Base-by-base conservation (phyloP, 2,797 vertebrate genomes). In the Hydrolagus colliei region DNA sequence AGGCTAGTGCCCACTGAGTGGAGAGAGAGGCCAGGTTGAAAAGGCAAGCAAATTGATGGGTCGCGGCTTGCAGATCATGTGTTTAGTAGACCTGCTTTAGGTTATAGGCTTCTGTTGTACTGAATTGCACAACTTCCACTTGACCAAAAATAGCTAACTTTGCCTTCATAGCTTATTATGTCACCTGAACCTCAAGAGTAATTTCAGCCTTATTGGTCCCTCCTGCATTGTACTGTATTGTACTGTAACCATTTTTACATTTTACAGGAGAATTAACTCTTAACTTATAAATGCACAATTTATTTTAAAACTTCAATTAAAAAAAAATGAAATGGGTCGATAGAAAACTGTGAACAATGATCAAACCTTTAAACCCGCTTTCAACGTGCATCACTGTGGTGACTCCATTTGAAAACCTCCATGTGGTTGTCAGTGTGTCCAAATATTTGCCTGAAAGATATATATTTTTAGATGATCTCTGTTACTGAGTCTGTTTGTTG, bases 381-480 rank as follows among this genome's bases (percentile, higher is more conserved):
- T 9, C 41, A 77, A 20, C 10, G 6, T 77, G 18, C 18, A 1
- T 5, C 14, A 32, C 41, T 76, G 59, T 20, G 16, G 52, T 63
- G 62, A 59, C 2, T 78, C 20, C 12, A 78, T 59, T 18, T 5
- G 52, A n/a, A 61, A 78, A 62, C 7, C 20, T 78, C 6, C 14
- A 16, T 52, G 22, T 78, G 59, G 76, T 61, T 78, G 76, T 63
- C 59, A 63, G 52, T 11, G 62, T 63, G 59, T 78, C 62, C 52
- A 62, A 78, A 63, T 78, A 59, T 59, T 76, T 52, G 74, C 74
- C 52, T 72, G 35, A 74, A 74, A 74, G 13, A 32, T 12, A 7
- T 62, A 63, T 78, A 63, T 78, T 78, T 78, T n/a, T 7, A 61
- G 76, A 78, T 77, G 75, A 77, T 78, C 59, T 78, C 59, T n/a